phyloP scores from a whole-genome alignment of 2,113 vertebrate species.

The Sapayoa aenigma region DNA sequence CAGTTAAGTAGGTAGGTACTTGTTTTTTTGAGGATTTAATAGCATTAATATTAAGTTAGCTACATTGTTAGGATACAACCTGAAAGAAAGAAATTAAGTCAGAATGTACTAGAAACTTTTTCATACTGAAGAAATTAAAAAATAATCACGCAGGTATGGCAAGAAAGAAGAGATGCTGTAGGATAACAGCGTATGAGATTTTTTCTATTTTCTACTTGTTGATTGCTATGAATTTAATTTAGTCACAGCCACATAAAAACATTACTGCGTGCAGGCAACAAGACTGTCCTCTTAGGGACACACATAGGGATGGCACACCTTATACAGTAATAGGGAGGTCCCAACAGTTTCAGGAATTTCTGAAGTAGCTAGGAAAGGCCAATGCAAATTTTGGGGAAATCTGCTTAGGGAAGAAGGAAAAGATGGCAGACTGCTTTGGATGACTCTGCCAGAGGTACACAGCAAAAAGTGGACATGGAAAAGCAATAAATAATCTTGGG shows the following conservation, averaged over 20 bases:
- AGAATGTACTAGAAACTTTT: neutral
- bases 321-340: neutral
- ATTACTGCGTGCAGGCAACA: accelerated
- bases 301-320: neutral
- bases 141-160: neutral
- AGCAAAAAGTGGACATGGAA: neutral
- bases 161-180: neutral
- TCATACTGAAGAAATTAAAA: neutral
- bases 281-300: neutral
- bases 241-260: neutral
- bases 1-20: neutral
- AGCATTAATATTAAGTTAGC: neutral
- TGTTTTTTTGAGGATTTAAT: neutral
- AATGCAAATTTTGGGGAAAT: neutral
- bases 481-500: neutral
- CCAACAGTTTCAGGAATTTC: neutral
- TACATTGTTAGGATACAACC: neutral
- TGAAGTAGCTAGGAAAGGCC: neutral
- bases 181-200: neutral
- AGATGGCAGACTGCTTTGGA: neutral
- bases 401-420: neutral
- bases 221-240: neutral
- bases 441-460: neutral
- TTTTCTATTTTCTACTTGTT: neutral
- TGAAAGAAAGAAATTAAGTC: neutral